phyloP scores from a whole-genome alignment of 2,113 vertebrate genomes.

The Amphiprion ocellaris region DNA sequence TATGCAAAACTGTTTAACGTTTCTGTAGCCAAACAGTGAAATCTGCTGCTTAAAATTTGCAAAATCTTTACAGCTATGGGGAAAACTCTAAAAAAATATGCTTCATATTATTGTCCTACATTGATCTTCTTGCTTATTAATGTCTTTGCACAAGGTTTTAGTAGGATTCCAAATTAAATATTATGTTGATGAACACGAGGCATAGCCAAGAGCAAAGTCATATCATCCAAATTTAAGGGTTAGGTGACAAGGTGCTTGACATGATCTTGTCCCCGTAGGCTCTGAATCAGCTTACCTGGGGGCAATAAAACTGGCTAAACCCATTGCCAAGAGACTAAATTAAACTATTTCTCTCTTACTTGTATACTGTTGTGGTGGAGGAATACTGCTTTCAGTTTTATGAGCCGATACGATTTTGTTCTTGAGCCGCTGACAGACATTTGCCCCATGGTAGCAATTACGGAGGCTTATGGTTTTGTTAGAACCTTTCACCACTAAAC shows the following conservation, averaged over 20 bases:
- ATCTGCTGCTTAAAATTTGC: neutral
- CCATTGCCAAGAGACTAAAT: slow-evolving; percentile 42
- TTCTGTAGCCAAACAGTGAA: neutral
- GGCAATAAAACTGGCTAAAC: slow-evolving; percentile 54
- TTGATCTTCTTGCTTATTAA: slow-evolving; percentile 3
- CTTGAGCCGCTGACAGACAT: slow-evolving; percentile 31
- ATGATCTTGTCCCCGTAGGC: slow-evolving; percentile 65
- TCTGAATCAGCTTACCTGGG: slow-evolving; percentile 57
- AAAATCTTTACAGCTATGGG: neutral
- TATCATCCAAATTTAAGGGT: slow-evolving; percentile 61
- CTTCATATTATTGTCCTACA: slow-evolving; percentile 11
- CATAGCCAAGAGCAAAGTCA: slow-evolving; percentile 66
- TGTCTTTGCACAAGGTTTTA: slow-evolving; percentile 12
- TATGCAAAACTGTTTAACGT: neutral
- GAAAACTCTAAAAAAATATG: neutral
- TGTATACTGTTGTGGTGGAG: neutral
- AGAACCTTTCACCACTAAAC: slow-evolving; percentile 18
- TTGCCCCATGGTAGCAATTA: neutral
- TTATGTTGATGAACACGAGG: slow-evolving; percentile 55
- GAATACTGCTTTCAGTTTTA: slow-evolving; percentile 19
- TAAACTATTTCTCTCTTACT: slow-evolving; percentile 53
- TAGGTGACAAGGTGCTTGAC: slow-evolving; percentile 63
- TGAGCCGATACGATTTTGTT: slow-evolving; percentile 31
- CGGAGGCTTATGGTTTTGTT: neutral
- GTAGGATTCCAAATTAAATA: slow-evolving; percentile 45